Base-by-base conservation (phyloP, 2,888 invertebrate genomes). In the Drosophila differens region DNA sequence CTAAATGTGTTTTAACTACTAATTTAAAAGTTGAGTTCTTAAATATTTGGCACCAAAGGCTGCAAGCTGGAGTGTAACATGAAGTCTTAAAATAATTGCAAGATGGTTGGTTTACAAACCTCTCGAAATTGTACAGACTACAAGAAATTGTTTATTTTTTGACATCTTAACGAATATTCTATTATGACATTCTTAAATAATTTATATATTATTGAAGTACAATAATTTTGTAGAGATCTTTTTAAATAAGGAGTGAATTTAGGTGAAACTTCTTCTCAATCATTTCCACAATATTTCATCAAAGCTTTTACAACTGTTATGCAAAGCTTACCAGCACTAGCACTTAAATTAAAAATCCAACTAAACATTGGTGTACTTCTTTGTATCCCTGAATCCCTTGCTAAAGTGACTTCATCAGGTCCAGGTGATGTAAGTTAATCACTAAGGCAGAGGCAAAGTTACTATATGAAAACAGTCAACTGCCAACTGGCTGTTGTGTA, bases 381-480 rank as follows among this genome's bases (percentile, higher is more conserved):
- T 3, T 14, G 14, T 28, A n/a, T 37, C 28, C 22, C 35, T 25
- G 14, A 62, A 55, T 30, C n/a, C 14, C 30, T n/a, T 39, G 32
- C 52, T 47, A 39, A 53, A 58, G 22, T 51, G 32, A 44, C 32
- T 25, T 7, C 32, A 39, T 44, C 41, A 70, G 53, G 51, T 51
- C 6, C 22, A 39, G 49, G 41, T 67, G 52, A 55, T 54, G 33
- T 9, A 58, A 47, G 51, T 60, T 51, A 44, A 55, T 52, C 55
- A 37, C 41, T 35, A 39, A 61, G 41, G 14, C 30, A 60, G 9
- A 51, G 4, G 14, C 37, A 32, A 54, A 54, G 19, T 35, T 25
- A 7, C 7, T 19, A 14, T 25, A 25, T 12, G 25, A n/a, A 12
- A 52, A 16, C 22, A 3, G 30, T 22, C 41, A 44, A 30, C 44